Conservation (phyloP, 2,797 vertebrate genomes). For the Pseudomugil tenellus region DNA sequence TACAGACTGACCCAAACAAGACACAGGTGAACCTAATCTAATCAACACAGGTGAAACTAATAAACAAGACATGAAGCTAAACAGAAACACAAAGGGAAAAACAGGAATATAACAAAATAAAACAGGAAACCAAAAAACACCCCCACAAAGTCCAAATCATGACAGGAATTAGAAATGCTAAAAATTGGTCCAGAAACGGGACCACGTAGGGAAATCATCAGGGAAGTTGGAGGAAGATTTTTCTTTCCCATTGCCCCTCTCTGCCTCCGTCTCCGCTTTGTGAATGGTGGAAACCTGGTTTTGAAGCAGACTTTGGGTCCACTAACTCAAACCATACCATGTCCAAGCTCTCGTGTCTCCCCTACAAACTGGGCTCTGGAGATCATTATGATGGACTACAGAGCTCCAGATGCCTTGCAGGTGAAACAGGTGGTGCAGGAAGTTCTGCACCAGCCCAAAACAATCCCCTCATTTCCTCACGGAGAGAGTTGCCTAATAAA, state of each 20-base stretch:
- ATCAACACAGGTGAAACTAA: no score
- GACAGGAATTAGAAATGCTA: no score
- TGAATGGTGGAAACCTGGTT: slow-evolving; percentile 32
- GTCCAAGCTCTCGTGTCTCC: slow-evolving; percentile 41
- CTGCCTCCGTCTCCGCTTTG: slow-evolving; percentile 38
- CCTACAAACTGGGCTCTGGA: slow-evolving; percentile 36
- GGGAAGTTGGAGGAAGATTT: slow-evolving; percentile 52
- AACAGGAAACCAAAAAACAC: no score
- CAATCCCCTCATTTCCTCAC: slow-evolving; percentile 42
- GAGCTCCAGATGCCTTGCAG: slow-evolving; percentile 62
- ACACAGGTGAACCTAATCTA: no score
- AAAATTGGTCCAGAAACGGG: slow-evolving; percentile 25
- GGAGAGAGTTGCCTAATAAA: slow-evolving; percentile 57
- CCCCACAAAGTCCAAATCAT: no score
- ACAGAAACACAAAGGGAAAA: no score
- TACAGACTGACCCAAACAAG: no score
- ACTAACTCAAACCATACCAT: slow-evolving; percentile 68
- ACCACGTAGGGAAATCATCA: slow-evolving; percentile 44
- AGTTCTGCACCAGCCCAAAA: no score
- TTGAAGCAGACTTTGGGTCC: slow-evolving; percentile 33
- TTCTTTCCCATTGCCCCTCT: slow-evolving; percentile 33
- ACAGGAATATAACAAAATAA: no score
- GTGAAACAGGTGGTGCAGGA: slow-evolving; percentile 67
- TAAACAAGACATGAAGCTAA: no score
- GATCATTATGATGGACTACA: slow-evolving; percentile 50